Evolutionary conservation across 2,888 invertebrate genomes (phyloP).

Genomic region (Melanchra persicariae): DNA sequence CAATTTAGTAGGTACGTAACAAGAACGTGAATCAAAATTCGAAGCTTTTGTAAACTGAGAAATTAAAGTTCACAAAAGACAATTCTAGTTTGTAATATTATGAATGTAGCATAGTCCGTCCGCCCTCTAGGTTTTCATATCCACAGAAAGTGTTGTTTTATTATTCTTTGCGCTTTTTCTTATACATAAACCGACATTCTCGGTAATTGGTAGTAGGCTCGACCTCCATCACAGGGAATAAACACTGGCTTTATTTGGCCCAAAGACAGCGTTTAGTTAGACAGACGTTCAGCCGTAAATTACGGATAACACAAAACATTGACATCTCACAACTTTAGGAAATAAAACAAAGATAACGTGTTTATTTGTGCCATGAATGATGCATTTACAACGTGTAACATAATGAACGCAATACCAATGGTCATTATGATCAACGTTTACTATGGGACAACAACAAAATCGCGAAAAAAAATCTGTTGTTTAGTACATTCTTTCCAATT

Average conservation of each 20-base stretch:
- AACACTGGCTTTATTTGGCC: constrained; percentile 13
- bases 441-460: too few relatives aligned
- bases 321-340: background rate
- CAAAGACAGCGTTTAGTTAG: constrained; percentile 22
- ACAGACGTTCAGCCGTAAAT: constrained; percentile 15
- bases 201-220: constrained; percentile 32
- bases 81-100: background rate
- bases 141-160: constrained; percentile 1
- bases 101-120: background rate
- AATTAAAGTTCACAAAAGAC: background rate
- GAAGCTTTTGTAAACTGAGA: background rate
- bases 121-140: background rate
- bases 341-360: background rate
- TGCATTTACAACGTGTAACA: too few relatives aligned
- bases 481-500: too few relatives aligned
- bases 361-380: too few relatives aligned
- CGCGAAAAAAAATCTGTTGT: too few relatives aligned
- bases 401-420: too few relatives aligned
- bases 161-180: constrained; percentile 20
- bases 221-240: constrained; percentile 38
- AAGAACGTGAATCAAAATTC: too few relatives aligned
- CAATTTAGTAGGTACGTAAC: too few relatives aligned
- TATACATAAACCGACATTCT: constrained; percentile 17
- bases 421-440: too few relatives aligned
- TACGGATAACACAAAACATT: constrained; percentile 2